phyloP scores from a whole-genome alignment of 2,888 invertebrate species.

The Zeuzera pyrina region DNA sequence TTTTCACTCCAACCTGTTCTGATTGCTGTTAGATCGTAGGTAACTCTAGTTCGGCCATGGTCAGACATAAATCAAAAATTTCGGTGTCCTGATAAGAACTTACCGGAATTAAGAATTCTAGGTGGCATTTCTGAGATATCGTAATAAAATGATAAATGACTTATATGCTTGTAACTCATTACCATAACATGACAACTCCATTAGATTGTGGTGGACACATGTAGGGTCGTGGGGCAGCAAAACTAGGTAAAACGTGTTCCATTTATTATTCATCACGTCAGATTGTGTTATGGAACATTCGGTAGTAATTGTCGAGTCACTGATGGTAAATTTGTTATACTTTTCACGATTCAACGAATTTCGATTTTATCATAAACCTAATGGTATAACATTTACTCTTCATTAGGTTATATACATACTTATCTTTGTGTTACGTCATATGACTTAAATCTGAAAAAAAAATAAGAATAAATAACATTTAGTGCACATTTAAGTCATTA shows the following conservation, averaged over 20 bases:
- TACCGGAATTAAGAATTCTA: slow-evolving; percentile 36
- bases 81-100: slow-evolving; percentile 34
- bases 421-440: neutral
- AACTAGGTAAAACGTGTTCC: slow-evolving; percentile 30
- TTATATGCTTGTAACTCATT: slow-evolving; percentile 51
- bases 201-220: slow-evolving; percentile 46
- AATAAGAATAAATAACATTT: too few relatives aligned
- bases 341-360: slow-evolving; percentile 37
- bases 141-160: slow-evolving; percentile 58
- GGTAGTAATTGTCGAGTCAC: slow-evolving; percentile 36
- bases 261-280: slow-evolving; percentile 32
- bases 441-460: too few relatives aligned
- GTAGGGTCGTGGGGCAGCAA: slow-evolving; percentile 25
- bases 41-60: slow-evolving; percentile 14
- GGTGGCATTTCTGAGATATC: slow-evolving; percentile 31
- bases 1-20: slow-evolving; percentile 47
- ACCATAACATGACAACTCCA: slow-evolving; percentile 72
- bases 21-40: too few relatives aligned
- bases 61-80: slow-evolving; percentile 48
- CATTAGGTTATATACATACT: slow-evolving; percentile 18
- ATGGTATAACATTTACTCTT: slow-evolving; percentile 16
- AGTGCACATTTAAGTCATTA: too few relatives aligned
- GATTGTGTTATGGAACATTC: slow-evolving; percentile 22
- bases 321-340: slow-evolving; percentile 43
- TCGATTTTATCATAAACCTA: slow-evolving; percentile 36